Conservation (phyloP, 2,888 invertebrate genomes). For the Sesamia inferens region DNA sequence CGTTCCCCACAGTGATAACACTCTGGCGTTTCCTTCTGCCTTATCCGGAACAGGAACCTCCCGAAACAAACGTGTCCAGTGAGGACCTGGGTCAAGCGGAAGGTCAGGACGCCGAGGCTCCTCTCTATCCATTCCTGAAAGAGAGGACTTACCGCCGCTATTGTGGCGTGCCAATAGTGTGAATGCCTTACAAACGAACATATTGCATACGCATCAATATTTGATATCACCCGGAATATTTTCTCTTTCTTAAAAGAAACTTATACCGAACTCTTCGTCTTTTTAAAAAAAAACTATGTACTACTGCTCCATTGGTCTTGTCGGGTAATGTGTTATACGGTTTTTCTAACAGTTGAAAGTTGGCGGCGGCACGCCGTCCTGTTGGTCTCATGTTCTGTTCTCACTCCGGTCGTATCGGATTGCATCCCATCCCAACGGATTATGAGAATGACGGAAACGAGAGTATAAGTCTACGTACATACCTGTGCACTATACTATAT, state of each 20-base stretch:
- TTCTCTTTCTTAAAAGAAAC: too few relatives aligned
- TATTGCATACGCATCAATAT: background rate
- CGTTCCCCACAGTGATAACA: too few relatives aligned
- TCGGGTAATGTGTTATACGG: background rate
- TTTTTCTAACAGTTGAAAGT: background rate
- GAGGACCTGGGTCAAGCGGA: too few relatives aligned
- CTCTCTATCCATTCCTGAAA: too few relatives aligned
- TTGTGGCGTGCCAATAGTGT: too few relatives aligned
- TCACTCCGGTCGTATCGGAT: background rate
- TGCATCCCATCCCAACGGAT: background rate
- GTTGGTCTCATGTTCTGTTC: background rate
- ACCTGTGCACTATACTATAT: background rate
- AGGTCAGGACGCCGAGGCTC: too few relatives aligned
- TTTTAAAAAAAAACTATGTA: background rate
- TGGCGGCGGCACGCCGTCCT: background rate
- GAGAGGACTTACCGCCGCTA: too few relatives aligned
- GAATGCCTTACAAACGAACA: too few relatives aligned
- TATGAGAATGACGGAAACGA: background rate
- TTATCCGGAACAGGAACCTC: too few relatives aligned
- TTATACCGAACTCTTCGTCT: background rate
- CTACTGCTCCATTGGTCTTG: background rate
- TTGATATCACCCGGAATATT: background rate
- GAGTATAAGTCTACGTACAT: background rate
- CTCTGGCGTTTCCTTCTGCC: too few relatives aligned
- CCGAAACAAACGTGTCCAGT: too few relatives aligned